A percentile compares a stretch with the other conserved stretches of the same genome.
These are phyloP conservation scores for Adelphocoris suturalis DNA, from an alignment of 2,888 invertebrate species.

Conservation along the genomic window DNA sequence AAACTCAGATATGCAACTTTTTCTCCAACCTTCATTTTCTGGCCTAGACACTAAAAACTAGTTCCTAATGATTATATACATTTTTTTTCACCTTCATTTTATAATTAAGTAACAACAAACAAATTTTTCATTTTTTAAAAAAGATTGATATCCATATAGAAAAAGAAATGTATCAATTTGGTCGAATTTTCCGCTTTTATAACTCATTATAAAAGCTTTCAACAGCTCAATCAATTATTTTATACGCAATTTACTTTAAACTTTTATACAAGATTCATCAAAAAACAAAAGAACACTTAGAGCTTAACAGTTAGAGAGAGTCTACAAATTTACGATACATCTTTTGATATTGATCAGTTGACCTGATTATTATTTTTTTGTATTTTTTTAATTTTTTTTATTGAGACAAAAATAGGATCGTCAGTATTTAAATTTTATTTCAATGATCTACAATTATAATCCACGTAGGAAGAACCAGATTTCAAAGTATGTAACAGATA, in stretches of 20 bases:
- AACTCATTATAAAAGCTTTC: constrained; percentile 66
- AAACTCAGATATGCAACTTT: constrained; percentile 74
- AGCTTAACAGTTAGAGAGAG: constrained; percentile 64
- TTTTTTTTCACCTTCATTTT: constrained; percentile 65
- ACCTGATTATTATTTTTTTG: constrained; percentile 50
- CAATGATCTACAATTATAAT: constrained; percentile 66
- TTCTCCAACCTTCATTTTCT: constrained; percentile 58
- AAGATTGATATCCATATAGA: constrained; percentile 70
- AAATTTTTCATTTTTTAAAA: constrained; percentile 66
- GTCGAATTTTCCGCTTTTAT: constrained; percentile 60
- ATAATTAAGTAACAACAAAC: constrained; percentile 73
- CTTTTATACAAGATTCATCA: constrained; percentile 43
- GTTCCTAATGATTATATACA: constrained; percentile 75
- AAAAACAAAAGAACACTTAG: constrained; percentile 60
- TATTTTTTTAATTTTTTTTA: constrained; percentile 59
- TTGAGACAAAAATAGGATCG: constrained; percentile 74
- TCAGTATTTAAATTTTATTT: constrained; percentile 60
- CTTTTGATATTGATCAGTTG: constrained; percentile 55
- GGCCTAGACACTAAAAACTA: constrained; percentile 71
- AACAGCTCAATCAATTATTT: constrained; percentile 55
- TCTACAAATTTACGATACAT: constrained; percentile 59
- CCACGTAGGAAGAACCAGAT: constrained; percentile 75
- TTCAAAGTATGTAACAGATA: constrained; percentile 60
- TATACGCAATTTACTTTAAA: constrained; percentile 29
- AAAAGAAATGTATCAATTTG: constrained; percentile 65